Evolutionary conservation across 1,140 invertebrate species (phyloP), one percentile per base, ranked within the genome.

Genomic region (Proales similis): DNA sequence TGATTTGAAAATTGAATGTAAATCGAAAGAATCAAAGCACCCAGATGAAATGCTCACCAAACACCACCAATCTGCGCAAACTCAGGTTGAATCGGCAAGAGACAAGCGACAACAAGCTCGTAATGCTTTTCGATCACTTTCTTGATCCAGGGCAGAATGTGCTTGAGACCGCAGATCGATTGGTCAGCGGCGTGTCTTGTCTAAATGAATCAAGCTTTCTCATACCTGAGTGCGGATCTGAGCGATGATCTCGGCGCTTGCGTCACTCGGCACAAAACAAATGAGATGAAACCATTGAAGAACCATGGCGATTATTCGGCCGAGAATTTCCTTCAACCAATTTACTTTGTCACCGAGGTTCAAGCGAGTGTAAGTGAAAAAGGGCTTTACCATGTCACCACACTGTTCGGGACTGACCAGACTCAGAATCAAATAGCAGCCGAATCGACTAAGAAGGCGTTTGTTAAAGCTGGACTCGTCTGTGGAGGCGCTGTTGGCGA

Each of bases 281-380:
- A 92, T 96, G 64, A 91, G 86, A 79, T 95, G 88, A 79, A 97
- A 98, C 94, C 94, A 98, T 77, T 97, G 90, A 79, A 97, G 97
- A 53, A 98, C 81, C 81, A 93, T 92, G 53, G 88, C 87, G 24
- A 98, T 79, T 66, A 98, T 81, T 67, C 92, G 80, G 17, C 91
- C 90, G 30, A 97, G 79, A 29, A 90, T 84, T 75, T 92, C 87
- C 70, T 85, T 78, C 14, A 71, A 65, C 39, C 64, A 42, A 19
- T 47, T 4, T 14, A 39, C 45, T 5, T 29, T 19, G 32, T 62
- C 20, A 2, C 45, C 26, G n/a, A 32, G 20, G 14, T 51, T 51
- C 30, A 32, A 43, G 5, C 7, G 60, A 4, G 32, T 26, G 30
- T 14, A 39, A 12, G 22, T 14, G 46, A 63, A 32, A 9, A 20